Base-by-base conservation (phyloP, 1,140 invertebrate genomes). In the Caenorhabditis remanei region DNA sequence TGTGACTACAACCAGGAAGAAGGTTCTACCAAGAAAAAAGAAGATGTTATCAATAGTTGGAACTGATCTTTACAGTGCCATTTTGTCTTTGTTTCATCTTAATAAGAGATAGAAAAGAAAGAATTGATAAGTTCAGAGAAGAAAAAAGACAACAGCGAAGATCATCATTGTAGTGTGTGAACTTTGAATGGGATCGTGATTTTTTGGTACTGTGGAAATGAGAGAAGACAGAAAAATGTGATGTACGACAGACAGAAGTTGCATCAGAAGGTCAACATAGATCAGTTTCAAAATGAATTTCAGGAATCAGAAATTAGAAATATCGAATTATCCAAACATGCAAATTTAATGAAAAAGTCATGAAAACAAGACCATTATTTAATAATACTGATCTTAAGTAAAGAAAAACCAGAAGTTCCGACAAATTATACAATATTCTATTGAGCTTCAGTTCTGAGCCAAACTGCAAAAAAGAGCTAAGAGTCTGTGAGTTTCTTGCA, bases 181-280 rank as follows among this genome's bases (percentile, higher is more conserved):
- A 71, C 65, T 71, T 71, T 71, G 65, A 46, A 71, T 19, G 11
- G 1, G 65, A 46, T 71, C 65, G 65, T 71, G 65, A 71, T 71
- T 71, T 46, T 71, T 71, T 71, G 65, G 24, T 71, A 71, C 65
- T 16, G 19, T 71, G 16, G 16, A 14, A 14, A 14, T 43, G 41
- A n/a, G 46, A 71, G 24, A 43, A 71, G 40, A 16, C 11, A 7
- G 13, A 43, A 8, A 43, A 41, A 46, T 71, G 65, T 71, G 41
- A 71, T 71, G 14, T 46, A 71, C 65, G 65, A 46, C 6, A 71
- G 16, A 43, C 19, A 8, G 40, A 46, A 43, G 46, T 71, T 71
- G 65, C 65, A 71, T 71, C 65, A 71, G 65, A 71, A 71, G 65
- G 65, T 71, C 65, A 71, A 46, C 40, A 71, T 71, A 71, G 65